A percentile compares a stretch with the other conserved stretches of the same genome.
Conservation (phyloP, 2,888 invertebrate species). For the Lycaena phlaeas region DNA sequence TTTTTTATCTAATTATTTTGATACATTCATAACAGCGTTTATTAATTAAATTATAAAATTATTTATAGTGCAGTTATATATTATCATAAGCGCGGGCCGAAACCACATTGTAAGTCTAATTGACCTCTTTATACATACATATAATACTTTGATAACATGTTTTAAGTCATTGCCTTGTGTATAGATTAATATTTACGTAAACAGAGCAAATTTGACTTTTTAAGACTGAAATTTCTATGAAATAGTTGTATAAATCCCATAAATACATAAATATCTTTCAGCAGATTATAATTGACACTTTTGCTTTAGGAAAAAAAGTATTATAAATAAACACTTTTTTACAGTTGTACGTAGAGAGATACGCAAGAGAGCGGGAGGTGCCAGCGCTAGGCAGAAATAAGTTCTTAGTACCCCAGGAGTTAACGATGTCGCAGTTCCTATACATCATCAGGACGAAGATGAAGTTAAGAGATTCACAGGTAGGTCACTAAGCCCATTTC, state of each 20-base stretch:
- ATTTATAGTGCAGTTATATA: no score
- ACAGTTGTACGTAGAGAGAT: conserved; percentile 88
- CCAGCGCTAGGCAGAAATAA: conserved; percentile 86
- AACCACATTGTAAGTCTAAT: conserved; percentile 1
- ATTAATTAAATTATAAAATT: no score
- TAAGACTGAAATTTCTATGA: no score
- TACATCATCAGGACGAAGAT: conserved; percentile 78
- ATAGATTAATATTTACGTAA: background rate
- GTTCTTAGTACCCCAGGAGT: conserved; percentile 89
- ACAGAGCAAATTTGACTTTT: no score
- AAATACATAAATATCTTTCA: no score
- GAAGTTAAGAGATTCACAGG: conserved; percentile 62
- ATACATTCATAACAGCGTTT: background rate
- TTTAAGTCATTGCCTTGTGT: conserved; percentile 1
- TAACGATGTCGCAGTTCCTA: conserved; percentile 90
- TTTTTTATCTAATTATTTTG: background rate
- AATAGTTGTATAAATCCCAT: no score
- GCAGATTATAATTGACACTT: no score
- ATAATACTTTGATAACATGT: background rate
- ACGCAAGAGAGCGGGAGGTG: conserved; percentile 80
- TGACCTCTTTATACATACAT: conserved; percentile 7
- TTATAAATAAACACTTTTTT: no score
- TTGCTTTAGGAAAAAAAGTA: no score
- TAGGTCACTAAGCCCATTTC: conserved; percentile 23
- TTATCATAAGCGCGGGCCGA: no score